These are phyloP conservation scores for Cardinalis cardinalis DNA, from an alignment of 2,113 vertebrate species.

Conservation along the genomic window DNA sequence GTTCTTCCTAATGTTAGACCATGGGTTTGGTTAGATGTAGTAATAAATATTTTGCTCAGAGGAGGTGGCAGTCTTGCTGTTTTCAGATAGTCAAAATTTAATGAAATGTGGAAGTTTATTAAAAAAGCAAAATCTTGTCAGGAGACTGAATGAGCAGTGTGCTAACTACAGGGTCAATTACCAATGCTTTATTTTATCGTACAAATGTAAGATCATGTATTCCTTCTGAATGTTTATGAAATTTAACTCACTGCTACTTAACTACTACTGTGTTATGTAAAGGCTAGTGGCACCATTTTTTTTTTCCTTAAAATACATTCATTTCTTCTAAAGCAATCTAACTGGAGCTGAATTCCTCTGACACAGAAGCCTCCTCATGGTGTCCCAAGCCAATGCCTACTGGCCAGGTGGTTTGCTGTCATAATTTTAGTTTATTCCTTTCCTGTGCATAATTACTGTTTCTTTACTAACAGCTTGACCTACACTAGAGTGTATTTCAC, in stretches of 20 bases:
- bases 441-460: not conserved
- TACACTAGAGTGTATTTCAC: not conserved
- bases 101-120: not conserved
- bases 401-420: not conserved
- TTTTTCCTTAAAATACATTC: not conserved
- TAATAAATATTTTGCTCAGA: not conserved
- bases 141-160: not conserved
- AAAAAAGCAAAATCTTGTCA: not conserved
- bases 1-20: not conserved
- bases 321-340: not conserved
- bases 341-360: not conserved
- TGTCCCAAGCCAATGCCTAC: not conserved
- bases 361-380: fast-evolving
- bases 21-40: not conserved
- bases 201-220: not conserved
- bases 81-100: not conserved
- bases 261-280: not conserved
- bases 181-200: not conserved
- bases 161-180: not conserved
- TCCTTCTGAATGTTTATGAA: not conserved
- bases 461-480: not conserved
- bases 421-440: not conserved
- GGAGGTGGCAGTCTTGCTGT: not conserved
- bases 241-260: not conserved
- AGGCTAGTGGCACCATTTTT: not conserved